Conservation (phyloP, 2,797 vertebrate genomes). For the Hapalemur alaotrensis region DNA sequence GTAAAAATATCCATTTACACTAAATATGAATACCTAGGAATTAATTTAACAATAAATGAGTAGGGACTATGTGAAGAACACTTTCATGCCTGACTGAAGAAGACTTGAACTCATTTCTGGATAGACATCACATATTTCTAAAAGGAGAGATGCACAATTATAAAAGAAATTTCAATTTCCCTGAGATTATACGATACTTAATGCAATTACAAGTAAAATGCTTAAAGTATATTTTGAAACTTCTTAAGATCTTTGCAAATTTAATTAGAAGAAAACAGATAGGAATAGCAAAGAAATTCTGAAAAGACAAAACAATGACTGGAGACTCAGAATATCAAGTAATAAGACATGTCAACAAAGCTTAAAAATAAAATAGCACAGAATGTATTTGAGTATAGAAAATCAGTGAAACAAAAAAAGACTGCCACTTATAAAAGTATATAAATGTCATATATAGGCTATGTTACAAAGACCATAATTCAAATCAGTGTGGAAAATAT, state of each 20-base stretch:
- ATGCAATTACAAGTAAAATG: not conserved
- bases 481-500: not conserved
- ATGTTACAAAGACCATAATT: not conserved
- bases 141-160: not conserved
- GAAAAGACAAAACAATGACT: not conserved
- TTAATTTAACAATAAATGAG: not conserved
- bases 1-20: not conserved
- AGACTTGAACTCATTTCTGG: not conserved
- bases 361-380: not conserved
- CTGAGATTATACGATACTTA: not conserved
- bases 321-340: not conserved
- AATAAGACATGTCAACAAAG: not conserved
- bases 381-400: not conserved
- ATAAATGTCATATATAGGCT: not conserved
- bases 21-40: not conserved
- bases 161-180: not conserved
- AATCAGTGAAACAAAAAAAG: not conserved
- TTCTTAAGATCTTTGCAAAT: not conserved
- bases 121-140: not conserved
- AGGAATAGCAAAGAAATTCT: not conserved
- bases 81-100: not conserved
- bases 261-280: not conserved
- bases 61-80: not conserved
- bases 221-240: not conserved
- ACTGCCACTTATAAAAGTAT: not conserved